Evolutionary conservation across 1,140 invertebrate genomes (phyloP), one percentile per base, ranked within the genome.

Genomic region (Heliothis virescens): DNA sequence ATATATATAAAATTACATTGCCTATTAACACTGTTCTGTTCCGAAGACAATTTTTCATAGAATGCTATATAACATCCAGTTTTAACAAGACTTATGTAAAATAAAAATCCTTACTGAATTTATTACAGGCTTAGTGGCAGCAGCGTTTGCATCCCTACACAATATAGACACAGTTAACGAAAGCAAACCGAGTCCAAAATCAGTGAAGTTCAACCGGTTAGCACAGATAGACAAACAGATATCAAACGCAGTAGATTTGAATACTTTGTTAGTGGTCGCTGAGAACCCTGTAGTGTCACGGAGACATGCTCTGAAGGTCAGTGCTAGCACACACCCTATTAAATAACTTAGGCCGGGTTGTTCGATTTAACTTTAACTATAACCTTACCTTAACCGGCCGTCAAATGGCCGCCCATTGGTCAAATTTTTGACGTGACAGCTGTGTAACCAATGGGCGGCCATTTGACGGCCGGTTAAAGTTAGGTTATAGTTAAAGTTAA

Each of bases 221-320:
- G 90, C 92, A 69, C 87, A 89, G 65, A 73, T 92, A 9, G 91
- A 93, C 48, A 91, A 87, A 11, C 95, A 96, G 83, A 96, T 97
- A 75, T 18, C 92, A 1, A 95, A 95, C 81, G 96, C 96, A 0
- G 95, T 89, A 62, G 96, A 95, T 81, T 90, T 97, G 0, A 95
- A 96, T 69, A 95, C 95, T 80, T 88, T 97, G 29, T 87, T 97
- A 18, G 79, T 94, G 3, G 94, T 96, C 15, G 95, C 96, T 16
- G 95, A 96, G 57, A 95, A 95, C 41, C 90, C 85, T 60, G 86
- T 94, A 10, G 87, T 97, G 26, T 96, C 96, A 0, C 94, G 96
- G 73, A 95, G 95, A 85, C 95, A 96, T 94, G 96, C 96, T 10
- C 87, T 96, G 1, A 96, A 96, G 91, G 96, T 96, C 1, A 34